Base-by-base conservation (phyloP, 2,797 vertebrate species). In the Microcaecilia unicolor region DNA sequence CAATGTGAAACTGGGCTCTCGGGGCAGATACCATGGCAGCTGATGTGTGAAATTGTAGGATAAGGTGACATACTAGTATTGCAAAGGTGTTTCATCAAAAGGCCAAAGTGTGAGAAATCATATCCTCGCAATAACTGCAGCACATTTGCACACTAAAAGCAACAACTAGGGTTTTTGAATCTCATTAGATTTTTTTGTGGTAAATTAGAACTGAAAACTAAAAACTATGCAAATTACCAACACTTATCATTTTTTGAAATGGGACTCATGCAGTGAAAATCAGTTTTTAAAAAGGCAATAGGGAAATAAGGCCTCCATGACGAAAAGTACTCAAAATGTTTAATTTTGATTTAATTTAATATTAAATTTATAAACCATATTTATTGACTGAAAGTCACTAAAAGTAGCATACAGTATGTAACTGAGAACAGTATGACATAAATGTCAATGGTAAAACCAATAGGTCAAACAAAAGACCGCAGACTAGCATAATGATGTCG, bases 1-100 rank as follows among this genome's bases (percentile, higher is more conserved):
- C 70, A 27, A 46, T 1, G 39, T 45, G 57, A 69, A 54, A 48
- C 37, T 4, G 42, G 57, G 59, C 70, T 66, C 60, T 34, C 15
- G 30, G 64, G 53, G 26, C 50, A 49, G 64, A 29, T 46, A 43
- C 62, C 45, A n/a, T 48, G 65, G 66, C 79, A 72, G 62, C 69
- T 62, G 64, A 57, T 20, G 64, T 67, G 74, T 66, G 76, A 70
- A 67, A 47, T 49, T 29, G 30, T 43, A 58, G 71, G 51, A 21
- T 64, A 53, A 53, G 69, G 67, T 70, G 64, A 58, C 67, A 48
- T 6, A 0, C 39, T 31, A 25, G 28, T 46, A n/a, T 48, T 67
- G 51, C 64, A 57, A 29, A 70, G 66, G 62, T 56, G 70, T 71
- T 78, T 62, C 67, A 74, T 70, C 58, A 59, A 59, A 64, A 69